Base-by-base conservation (phyloP, 2,113 vertebrate species). In the Brachirus orientalis region DNA sequence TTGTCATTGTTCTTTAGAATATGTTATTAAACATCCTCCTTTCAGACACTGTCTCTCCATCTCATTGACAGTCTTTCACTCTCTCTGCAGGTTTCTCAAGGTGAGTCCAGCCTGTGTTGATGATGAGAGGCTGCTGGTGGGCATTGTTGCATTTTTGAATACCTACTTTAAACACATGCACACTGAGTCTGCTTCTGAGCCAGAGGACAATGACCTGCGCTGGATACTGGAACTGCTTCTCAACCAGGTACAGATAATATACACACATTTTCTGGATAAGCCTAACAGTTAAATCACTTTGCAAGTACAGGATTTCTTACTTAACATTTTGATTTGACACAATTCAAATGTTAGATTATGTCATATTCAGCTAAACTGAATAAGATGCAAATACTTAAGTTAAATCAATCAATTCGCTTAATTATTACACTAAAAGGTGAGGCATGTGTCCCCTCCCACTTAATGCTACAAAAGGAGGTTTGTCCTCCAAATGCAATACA, bases 121-220 rank as follows among this genome's bases (percentile, higher is more conserved):
- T 69, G 98, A 99, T 83, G 95, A 98, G 89, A 95, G 94, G 75
- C 93, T 99, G 69, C 88, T 99, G 16, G 93, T 94, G 80, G 95
- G 95, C 73, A 88, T 99, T 22, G 56, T 98, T 85, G 93, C 90
- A 69, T 97, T 98, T 92, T 88, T 98, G 77, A 96, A 94, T 77
- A 94, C 91, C 67, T 91, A 94, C 71, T 92, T 96, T 73, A 94
- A 86, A 73, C 92, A 92, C 19, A 91, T 91, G 62, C 63, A 61
- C 36, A 47, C 73, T 5, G 68, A 80, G 50, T 68, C 60, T 65
- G 91, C 79, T 45, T 89, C 86, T 48, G 79, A 78, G 71, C 60
- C 88, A 12, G 91, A 94, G 14, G 67, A 89, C 59, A 72, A 90
- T 8, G 90, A 96, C 85, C 83, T 99, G 5, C 92, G 86, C 56